Evolutionary conservation across 2,797 vertebrate species (phyloP), one percentile per base, ranked within the genome.

Genomic region (Psittacula derbiana): DNA sequence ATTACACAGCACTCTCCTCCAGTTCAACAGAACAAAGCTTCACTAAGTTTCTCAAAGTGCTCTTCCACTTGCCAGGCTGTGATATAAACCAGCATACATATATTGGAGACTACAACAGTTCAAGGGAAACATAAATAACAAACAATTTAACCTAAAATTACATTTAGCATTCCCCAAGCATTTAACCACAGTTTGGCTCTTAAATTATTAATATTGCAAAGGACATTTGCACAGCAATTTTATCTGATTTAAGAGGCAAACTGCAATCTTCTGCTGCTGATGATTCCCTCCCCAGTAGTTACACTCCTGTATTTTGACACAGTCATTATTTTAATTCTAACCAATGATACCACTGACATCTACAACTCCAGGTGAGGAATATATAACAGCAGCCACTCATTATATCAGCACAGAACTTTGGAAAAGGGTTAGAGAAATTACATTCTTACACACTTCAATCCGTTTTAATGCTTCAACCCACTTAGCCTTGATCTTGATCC

Each of bases 151-250:
- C 28, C 40, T 88, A 64, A 90, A 91, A 71, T 43, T 2, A 40
- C 84, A 79, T 92, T 82, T 78, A 73, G 33, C 16, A 76, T 49
- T 86, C 36, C 62, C 60, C 47, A 84, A 61, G 52, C 58, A 46
- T 81, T 88, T 76, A 91, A 84, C 33, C 12, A 81, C 53, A 12
- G 31, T 71, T 82, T 79, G 33, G 20, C 5, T 73, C 57, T 65
- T 93, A 76, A 92, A 85, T 82, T 86, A 92, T 88, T 93, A 91
- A 90, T 69, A 86, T 10, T 70, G 40, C 28, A 88, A 70, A 81
- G n/a, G 70, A 86, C 44, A 88, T 90, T 73, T 73, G 15, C 40
- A 76, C 80, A 91, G 80, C 30, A 90, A 70, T 75, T 90, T 80
- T 76, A 79, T 40, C 60, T 92, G 62, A 89, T 88, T 94, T 79